These are phyloP conservation scores for Opisthocomus hoazin DNA, from an alignment of 2,113 vertebrate genomes.

Conservation along the genomic window DNA sequence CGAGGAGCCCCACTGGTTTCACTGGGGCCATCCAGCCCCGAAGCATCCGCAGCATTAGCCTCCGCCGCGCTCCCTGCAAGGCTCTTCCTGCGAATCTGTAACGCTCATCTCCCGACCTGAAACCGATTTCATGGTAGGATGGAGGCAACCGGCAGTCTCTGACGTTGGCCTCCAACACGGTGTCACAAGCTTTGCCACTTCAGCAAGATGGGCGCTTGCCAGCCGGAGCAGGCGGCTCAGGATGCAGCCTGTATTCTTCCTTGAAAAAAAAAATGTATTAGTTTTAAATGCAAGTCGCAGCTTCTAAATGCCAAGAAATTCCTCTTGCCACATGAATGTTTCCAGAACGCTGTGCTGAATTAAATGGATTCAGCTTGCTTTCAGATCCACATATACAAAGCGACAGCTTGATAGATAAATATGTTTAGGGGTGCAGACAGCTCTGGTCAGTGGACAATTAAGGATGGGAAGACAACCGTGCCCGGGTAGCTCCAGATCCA, in stretches of 20 bases:
- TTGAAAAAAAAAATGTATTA: neutral
- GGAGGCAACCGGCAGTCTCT: neutral
- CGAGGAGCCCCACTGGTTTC: neutral
- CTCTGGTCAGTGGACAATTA: slow-evolving; percentile 37
- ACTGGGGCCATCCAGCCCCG: neutral
- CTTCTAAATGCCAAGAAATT: slow-evolving; percentile 37
- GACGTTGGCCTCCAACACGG: neutral
- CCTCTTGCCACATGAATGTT: neutral
- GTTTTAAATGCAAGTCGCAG: slow-evolving; percentile 22
- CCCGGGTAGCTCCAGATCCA: neutral
- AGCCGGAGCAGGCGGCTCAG: slow-evolving; percentile 6
- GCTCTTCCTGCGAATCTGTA: neutral
- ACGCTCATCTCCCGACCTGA: neutral
- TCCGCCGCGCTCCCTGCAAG: accelerated
- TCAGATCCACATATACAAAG: neutral
- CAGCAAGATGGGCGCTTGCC: neutral
- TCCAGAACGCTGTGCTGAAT: slow-evolving; percentile 37
- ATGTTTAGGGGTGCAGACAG: slow-evolving; percentile 2
- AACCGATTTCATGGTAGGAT: slow-evolving; percentile 22
- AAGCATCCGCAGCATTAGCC: accelerated
- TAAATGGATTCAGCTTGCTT: neutral
- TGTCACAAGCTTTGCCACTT: neutral
- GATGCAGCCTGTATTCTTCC: neutral
- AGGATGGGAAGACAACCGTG: neutral
- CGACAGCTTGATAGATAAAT: slow-evolving; percentile 48